A percentile compares a stretch with the other conserved stretches of the same genome.
phyloP scores from a whole-genome alignment of 2,797 vertebrate species.

The Xenentodon cancila region DNA sequence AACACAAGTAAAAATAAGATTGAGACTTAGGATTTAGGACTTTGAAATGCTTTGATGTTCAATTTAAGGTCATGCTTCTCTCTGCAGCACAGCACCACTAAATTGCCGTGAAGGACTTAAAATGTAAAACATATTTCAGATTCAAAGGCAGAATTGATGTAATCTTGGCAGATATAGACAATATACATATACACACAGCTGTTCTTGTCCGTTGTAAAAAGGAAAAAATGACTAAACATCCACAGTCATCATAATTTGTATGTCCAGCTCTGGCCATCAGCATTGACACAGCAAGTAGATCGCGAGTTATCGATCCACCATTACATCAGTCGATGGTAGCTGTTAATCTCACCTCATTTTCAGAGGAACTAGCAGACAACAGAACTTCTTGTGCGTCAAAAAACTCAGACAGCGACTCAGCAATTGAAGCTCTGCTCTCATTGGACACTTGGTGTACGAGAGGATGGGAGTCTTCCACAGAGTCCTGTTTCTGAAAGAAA shows the following conservation, averaged over 20 bases:
- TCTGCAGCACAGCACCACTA: neutral
- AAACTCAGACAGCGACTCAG: conserved; percentile 96
- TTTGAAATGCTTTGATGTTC: neutral
- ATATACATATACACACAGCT: conserved; percentile 1
- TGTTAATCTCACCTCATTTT: conserved; percentile 90
- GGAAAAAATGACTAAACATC: conserved; percentile 15
- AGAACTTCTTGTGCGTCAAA: conserved; percentile 98
- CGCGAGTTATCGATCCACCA: neutral
- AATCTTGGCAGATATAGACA: neutral
- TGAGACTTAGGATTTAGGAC: neutral
- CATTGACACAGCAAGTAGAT: neutral
- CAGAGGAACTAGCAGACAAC: conserved; percentile 95
- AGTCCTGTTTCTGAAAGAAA: conserved; percentile 84
- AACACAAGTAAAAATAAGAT: conserved; percentile 1
- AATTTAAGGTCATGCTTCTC: neutral
- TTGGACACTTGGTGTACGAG: conserved; percentile 95
- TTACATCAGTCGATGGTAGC: neutral
- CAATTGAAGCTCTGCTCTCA: conserved; percentile 92
- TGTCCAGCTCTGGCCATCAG: neutral
- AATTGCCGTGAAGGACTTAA: neutral
- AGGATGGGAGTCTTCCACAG: conserved; percentile 81
- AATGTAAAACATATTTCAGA: conserved; percentile 1
- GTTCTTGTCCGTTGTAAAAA: conserved; percentile 10
- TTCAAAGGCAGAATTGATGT: neutral
- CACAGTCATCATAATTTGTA: conserved; percentile 14